Evolutionary conservation across 2,888 invertebrate species (phyloP).

Genomic region (Rotaria socialis): DNA sequence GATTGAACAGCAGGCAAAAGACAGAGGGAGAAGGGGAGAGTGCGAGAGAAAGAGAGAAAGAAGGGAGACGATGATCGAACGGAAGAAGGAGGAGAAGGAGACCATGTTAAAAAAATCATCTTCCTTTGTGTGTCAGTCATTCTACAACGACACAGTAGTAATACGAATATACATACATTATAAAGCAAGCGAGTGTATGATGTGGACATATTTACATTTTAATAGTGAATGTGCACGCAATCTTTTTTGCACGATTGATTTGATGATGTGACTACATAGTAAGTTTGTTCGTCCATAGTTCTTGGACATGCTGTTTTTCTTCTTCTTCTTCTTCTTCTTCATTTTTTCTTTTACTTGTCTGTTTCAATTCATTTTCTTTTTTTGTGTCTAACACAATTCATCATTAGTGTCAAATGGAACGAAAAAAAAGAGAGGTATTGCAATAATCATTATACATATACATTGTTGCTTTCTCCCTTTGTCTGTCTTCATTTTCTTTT

Average conservation of each 20-base stretch:
- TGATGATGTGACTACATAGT: slow-evolving; percentile 11
- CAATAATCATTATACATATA: slow-evolving; percentile 6
- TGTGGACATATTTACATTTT: slow-evolving; percentile 31
- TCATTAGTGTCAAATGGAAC: background rate
- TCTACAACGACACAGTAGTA: background rate
- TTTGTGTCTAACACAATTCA: slow-evolving; percentile 1
- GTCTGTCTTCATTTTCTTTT: background rate
- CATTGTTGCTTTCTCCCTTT: background rate
- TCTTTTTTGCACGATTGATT: slow-evolving; percentile 18
- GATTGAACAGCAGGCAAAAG: slow-evolving; percentile 1
- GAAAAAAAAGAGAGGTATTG: background rate
- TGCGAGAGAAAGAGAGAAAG: background rate
- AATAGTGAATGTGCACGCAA: slow-evolving; percentile 31
- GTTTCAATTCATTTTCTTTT: background rate
- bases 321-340: background rate
- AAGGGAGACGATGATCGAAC: background rate
- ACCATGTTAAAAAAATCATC: slow-evolving; percentile 26
- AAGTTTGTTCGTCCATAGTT: background rate
- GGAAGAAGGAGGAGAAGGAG: slow-evolving; percentile 22
- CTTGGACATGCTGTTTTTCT: background rate
- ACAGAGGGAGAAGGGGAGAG: background rate
- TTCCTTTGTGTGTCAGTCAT: slow-evolving; percentile 25
- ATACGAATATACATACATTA: slow-evolving; percentile 25
- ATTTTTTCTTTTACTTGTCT: background rate
- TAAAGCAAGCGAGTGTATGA: slow-evolving; percentile 5